Conservation (phyloP, 2,888 invertebrate species). For the Patella pellucida region DNA sequence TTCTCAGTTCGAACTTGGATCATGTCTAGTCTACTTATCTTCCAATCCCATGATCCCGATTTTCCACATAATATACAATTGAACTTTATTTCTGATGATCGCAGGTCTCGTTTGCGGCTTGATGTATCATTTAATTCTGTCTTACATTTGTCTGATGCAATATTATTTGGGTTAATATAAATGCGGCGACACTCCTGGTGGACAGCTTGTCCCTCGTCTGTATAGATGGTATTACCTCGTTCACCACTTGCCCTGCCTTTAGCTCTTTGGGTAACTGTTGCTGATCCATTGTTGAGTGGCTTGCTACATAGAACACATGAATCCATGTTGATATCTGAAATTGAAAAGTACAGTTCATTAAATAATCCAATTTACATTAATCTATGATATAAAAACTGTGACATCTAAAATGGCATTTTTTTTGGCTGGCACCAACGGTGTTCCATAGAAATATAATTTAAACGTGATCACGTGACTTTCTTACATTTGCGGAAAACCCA, state of each 20-base stretch:
- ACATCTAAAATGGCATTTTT: neutral
- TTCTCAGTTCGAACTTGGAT: slow-evolving; percentile 7
- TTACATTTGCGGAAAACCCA: too few relatives aligned
- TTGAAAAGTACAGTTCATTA: neutral
- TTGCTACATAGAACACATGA: slow-evolving; percentile 21
- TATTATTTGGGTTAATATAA: slow-evolving; percentile 18
- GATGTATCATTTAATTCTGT: neutral
- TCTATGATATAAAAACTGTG: neutral
- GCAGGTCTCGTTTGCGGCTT: slow-evolving; percentile 7
- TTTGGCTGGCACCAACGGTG: too few relatives aligned
- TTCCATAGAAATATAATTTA: too few relatives aligned
- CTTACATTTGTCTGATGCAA: neutral
- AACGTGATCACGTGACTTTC: too few relatives aligned
- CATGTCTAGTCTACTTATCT: neutral
- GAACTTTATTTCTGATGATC: slow-evolving; percentile 12
- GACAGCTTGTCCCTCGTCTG: slow-evolving; percentile 9
- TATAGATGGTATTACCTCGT: slow-evolving; percentile 14
- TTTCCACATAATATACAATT: neutral
- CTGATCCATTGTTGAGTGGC: neutral
- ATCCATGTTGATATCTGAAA: slow-evolving; percentile 15
- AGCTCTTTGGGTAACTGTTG: slow-evolving; percentile 6
- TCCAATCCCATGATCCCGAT: neutral
- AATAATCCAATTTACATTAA: neutral
- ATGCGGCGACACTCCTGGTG: slow-evolving; percentile 22
- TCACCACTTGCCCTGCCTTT: slow-evolving; percentile 17